Evolutionary conservation across 2,888 invertebrate genomes (phyloP), one percentile per base, ranked within the genome.

Genomic region (Lucinisca nassula): DNA sequence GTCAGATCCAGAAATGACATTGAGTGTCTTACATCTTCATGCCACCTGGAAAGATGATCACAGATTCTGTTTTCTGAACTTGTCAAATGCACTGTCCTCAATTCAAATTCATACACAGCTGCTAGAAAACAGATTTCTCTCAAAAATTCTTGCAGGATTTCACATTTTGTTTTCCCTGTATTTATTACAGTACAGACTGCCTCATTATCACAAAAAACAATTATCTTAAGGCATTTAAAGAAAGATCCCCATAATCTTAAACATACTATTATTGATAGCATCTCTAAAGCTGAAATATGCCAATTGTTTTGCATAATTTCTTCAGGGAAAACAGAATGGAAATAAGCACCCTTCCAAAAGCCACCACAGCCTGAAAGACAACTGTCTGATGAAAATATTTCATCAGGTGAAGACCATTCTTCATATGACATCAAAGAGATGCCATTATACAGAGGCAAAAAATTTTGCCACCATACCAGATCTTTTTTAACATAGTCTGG

Each of bases 41-140:
- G 72, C 82, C 79, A 82, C 35, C 79, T 79, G 24, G 86, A 86
- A 27, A 86, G 72, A 76, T 72, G 67, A 73, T 86, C 82, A 27
- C 79, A 49, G 35, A 79, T 32, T 37, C 82, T 58, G 32, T 85
- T 82, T 38, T 78, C 67, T 51, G 1, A 45, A 35, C 61, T 32
- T 17, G 12, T 6, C 61, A 86, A 70, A 61, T 85, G 81, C 14
- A 40, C 10, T 0, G 85, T 61, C 30, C 51, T 70, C 21, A 76
- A 38, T 73, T 83, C 86, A 79, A 84, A 84, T 40, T 84, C 82
- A 61, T 73, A 17, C 0, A 61, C 17, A n/a, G 79, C 32, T 30
- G 82, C 49, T 3, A 82, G 14, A 73, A 76, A 85, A 85, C 82
- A 84, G 12, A 88, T 76, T 74, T 88, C 85, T 37, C 85, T 72